A percentile compares a stretch with the other conserved stretches of the same genome.
These are phyloP conservation scores for Pelosia muscerda DNA, from an alignment of 2,888 invertebrate species.

Conservation along the genomic window DNA sequence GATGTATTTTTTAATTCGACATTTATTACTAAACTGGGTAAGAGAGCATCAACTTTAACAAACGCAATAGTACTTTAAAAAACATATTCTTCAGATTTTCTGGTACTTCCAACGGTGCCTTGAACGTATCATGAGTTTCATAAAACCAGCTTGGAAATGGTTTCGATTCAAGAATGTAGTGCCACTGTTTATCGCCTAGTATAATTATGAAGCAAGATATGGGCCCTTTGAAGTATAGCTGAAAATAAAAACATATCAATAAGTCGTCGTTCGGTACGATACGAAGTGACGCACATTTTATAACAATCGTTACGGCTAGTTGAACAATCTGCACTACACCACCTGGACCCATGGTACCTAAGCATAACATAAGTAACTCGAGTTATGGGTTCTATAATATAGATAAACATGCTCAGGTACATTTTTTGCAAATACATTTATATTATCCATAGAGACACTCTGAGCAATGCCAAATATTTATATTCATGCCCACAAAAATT, in stretches of 20 bases:
- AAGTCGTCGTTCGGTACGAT: no score
- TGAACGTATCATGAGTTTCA: slow-evolving; percentile 44
- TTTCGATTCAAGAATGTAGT: slow-evolving; percentile 57
- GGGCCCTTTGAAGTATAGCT: slow-evolving; percentile 64
- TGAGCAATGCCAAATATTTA: no score
- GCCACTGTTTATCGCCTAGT: slow-evolving; percentile 54
- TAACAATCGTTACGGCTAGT: no score
- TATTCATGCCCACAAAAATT: no score
- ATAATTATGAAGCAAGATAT: slow-evolving; percentile 58
- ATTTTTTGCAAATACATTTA: no score
- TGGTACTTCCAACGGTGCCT: slow-evolving; percentile 56
- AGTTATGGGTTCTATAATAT: no score
- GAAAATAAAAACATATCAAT: slow-evolving; percentile 49
- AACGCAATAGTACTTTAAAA: slow-evolving; percentile 43
- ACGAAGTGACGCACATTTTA: no score
- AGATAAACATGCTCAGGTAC: no score
- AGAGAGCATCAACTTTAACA: slow-evolving; percentile 23
- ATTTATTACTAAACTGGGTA: slow-evolving; percentile 14
- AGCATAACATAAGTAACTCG: no score
- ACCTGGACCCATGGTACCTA: no score
- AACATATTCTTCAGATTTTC: slow-evolving; percentile 53
- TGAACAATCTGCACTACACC: no score
- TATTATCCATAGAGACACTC: no score
- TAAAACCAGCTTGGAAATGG: slow-evolving; percentile 67
- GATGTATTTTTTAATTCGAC: not conserved